Conservation (phyloP, 2,797 vertebrate species). For the Anguilla marmorata region DNA sequence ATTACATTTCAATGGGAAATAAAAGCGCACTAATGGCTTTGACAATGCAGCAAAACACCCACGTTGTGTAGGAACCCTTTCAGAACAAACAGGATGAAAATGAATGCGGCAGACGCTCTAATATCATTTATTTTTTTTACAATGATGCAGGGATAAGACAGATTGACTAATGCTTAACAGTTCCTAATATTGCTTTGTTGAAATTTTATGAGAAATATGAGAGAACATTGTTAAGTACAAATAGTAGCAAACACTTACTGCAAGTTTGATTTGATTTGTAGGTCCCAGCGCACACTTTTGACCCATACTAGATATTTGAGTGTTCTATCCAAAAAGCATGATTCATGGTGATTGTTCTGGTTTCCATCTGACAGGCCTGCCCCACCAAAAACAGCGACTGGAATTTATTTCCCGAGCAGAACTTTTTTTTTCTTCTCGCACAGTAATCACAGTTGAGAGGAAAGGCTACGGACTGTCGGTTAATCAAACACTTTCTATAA, state of each 20-base stretch:
- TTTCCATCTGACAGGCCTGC: background rate
- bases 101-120: background rate
- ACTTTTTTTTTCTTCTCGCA: background rate
- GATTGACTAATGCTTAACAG: background rate
- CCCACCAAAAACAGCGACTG: background rate
- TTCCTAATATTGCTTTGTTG: background rate
- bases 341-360: background rate
- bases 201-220: background rate
- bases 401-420: background rate
- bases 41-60: background rate
- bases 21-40: background rate
- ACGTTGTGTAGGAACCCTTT: background rate
- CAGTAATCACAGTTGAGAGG: background rate
- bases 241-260: background rate
- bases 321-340: background rate
- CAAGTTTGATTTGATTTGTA: background rate
- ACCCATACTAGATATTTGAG: background rate
- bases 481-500: constrained; percentile 1
- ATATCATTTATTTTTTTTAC: background rate
- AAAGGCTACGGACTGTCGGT: background rate
- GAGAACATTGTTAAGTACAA: background rate
- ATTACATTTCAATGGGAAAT: constrained; percentile 1
- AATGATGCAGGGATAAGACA: background rate
- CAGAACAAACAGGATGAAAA: background rate
- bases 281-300: background rate